These are phyloP conservation scores for Nematostella vectensis DNA, from an alignment of 92 coral and sea anemone genomes.

Conservation along the genomic window DNA sequence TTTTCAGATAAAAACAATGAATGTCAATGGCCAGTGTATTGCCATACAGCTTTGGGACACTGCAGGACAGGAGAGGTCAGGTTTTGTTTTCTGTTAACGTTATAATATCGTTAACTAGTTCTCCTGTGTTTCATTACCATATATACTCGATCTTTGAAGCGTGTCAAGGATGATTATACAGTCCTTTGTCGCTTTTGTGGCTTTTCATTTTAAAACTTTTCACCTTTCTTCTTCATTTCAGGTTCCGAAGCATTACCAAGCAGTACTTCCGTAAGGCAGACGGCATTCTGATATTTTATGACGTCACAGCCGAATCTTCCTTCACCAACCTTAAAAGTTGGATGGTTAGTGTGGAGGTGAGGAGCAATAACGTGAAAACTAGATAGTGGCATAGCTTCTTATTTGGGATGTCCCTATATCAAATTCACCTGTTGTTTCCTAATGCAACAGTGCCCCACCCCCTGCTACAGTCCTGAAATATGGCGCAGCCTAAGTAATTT, in stretches of 20 bases:
- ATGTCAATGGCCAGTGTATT: constrained; percentile 53
- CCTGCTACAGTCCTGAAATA: too few species aligned
- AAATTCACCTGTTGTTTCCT: too few species aligned
- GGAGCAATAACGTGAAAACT: too few species aligned
- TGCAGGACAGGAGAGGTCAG: constrained; percentile 99
- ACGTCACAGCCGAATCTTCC: constrained; percentile 91
- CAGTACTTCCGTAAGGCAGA: constrained; percentile 95
- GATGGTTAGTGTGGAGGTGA: constrained; percentile 93
- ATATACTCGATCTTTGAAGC: not conserved
- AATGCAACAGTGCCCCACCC: too few species aligned
- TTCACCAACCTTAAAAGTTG: constrained; percentile 81
- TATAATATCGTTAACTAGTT: not conserved
- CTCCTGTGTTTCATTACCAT: not conserved
- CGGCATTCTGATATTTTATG: constrained; percentile 87
- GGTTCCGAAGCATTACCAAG: constrained; percentile 95
- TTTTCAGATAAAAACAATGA: constrained; percentile 83
- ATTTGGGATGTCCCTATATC: too few species aligned
- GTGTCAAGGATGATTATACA: not conserved
- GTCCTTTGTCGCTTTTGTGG: too few species aligned
- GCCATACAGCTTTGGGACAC: constrained; percentile 97
- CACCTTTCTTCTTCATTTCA: too few species aligned
- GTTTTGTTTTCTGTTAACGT: not conserved
- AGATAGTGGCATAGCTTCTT: too few species aligned
- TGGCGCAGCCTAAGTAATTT: too few species aligned
- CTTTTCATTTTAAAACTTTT: too few species aligned